Conservation (phyloP, 2,888 invertebrate species). For the Ischnus inquisitorius region DNA sequence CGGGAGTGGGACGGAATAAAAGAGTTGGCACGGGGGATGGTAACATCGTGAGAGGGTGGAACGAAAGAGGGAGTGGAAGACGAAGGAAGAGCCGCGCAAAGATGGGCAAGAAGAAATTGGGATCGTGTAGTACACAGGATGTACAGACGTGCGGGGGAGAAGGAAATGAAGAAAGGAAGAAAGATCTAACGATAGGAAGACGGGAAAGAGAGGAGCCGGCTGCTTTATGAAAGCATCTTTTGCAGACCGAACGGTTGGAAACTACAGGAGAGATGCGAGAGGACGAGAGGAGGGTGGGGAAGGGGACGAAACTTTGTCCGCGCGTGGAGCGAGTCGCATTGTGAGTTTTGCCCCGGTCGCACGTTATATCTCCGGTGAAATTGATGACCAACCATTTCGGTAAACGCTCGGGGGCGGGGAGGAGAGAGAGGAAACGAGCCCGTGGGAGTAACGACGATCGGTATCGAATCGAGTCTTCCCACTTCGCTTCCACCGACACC, state of each 20-base stretch:
- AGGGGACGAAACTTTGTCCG: conserved; percentile 54
- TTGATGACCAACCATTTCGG: conserved; percentile 48
- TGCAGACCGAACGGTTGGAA: conserved; percentile 22
- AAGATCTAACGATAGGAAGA: conserved; percentile 13
- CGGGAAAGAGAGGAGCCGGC: conserved; percentile 63
- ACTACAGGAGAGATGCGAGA: background rate
- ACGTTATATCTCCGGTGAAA: conserved; percentile 39
- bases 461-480: conserved; percentile 48
- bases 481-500: conserved; percentile 28
- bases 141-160: conserved; percentile 29
- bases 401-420: conserved; percentile 26
- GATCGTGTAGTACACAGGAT: conserved; percentile 40
- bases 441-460: conserved; percentile 49
- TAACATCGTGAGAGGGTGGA: conserved; percentile 34
- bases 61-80: conserved; percentile 21
- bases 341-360: conserved; percentile 31
- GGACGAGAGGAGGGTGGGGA: background rate
- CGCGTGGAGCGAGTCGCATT: conserved; percentile 28
- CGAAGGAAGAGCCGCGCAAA: conserved; percentile 21
- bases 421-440: conserved; percentile 33
- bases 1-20: background rate
- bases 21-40: background rate
- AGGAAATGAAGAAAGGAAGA: conserved; percentile 31
- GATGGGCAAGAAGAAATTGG: conserved; percentile 42
- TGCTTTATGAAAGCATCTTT: conserved; percentile 73